Conservation (phyloP, 2,797 vertebrate species). For the Ciconia nigra region DNA sequence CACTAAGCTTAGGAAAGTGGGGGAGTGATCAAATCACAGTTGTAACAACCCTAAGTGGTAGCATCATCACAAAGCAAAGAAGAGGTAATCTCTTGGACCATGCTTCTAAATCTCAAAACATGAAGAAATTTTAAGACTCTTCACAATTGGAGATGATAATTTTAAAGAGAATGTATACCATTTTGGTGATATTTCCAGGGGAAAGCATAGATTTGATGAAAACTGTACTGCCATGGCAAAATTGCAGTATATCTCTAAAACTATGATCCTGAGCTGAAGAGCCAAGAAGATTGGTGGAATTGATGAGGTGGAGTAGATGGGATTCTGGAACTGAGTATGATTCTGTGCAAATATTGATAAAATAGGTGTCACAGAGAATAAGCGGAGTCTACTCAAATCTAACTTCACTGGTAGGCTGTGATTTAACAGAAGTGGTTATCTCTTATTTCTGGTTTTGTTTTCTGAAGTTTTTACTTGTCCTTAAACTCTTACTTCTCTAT, state of each 20-base stretch:
- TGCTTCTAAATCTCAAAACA: not conserved
- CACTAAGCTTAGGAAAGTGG: not conserved
- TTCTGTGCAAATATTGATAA: slow-evolving; percentile 1
- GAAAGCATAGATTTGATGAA: not conserved
- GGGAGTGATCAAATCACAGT: not conserved
- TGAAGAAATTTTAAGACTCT: not conserved
- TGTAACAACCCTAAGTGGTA: not conserved
- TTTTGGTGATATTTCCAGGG: not conserved
- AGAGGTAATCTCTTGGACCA: not conserved
- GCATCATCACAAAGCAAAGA: not conserved
- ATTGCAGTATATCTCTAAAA: not conserved
- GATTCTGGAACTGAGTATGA: not conserved
- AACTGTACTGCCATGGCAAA: not conserved
- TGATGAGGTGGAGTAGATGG: not conserved
- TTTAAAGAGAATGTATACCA: not conserved
- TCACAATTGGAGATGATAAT: not conserved
- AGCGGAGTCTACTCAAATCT: not conserved
- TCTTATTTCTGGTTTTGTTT: not conserved
- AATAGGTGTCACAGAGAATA: not conserved
- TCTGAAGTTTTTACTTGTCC: not conserved
- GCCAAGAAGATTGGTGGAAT: not conserved
- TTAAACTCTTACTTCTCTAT: not conserved
- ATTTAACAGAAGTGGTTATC: not conserved
- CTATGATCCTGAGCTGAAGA: rapidly evolving
- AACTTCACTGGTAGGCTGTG: not conserved